Evolutionary conservation across 2,797 vertebrate species (phyloP), one percentile per base, ranked within the genome.

Genomic region (Anas capensis): DNA sequence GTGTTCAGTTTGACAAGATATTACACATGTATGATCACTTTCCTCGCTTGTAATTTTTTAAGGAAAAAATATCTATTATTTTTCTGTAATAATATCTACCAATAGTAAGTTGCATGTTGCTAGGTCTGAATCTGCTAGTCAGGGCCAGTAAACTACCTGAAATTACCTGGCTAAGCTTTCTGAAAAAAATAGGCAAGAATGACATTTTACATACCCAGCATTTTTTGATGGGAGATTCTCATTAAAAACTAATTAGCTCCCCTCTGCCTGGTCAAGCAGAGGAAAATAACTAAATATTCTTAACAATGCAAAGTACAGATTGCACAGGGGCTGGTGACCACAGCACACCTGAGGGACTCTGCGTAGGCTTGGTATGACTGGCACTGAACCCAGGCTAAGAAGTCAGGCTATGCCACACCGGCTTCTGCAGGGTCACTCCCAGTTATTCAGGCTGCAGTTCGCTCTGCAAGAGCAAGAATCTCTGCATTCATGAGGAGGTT

Each of bases 321-420:
- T 23, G 31, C 10, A 42, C 38, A 65, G 31, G 14, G 21, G 21
- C 14, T 65, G 64, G 6, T 44, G 64, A 33, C 20, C 29, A 42
- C 14, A 17, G 31, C 10, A 65, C 29, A 6, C 56, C 20, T 44
- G 40, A 16, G 21, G 40, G 62, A 44, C 8, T 18, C 16, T 62
- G 27, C 6, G 5, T 40, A 42, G 42, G 29, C 53, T 68, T 66
- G 20, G 54, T 57, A 26, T 68, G 54, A n/a, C n/a, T n/a, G 53
- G 29, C 33, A 11, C 29, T 13, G 36, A 64, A 62, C 42, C 36
- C 57, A 16, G 19, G 36, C 26, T 53, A n/a, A 51, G 26, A n/a
- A 82, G 58, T 27, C 31, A 72, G 19, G 42, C 4, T 26, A 14
- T 0, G 1, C n/a, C 49, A 48, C 8, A 33, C 13, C 49, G 40